These are phyloP conservation scores for Sula dactylatra DNA, from an alignment of 2,113 vertebrate species.

Conservation along the genomic window DNA sequence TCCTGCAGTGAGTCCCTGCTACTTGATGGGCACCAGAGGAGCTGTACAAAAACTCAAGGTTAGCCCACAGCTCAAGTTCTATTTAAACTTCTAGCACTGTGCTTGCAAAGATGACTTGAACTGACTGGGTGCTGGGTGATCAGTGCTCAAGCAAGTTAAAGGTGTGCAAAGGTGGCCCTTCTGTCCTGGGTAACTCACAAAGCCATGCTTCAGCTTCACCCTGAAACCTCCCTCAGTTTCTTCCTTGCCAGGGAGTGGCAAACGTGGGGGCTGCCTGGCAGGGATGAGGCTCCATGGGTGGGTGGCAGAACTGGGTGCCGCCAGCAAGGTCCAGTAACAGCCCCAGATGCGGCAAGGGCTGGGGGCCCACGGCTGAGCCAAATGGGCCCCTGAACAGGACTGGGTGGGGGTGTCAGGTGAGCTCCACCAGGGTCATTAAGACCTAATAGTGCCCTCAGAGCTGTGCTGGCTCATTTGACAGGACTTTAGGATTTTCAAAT, in stretches of 20 bases:
- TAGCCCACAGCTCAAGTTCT: background rate
- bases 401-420: background rate
- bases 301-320: background rate
- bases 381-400: background rate
- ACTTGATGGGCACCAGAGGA: background rate
- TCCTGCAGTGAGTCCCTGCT: background rate
- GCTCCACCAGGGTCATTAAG: background rate
- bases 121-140: background rate
- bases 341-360: accelerated
- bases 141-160: accelerated
- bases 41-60: background rate
- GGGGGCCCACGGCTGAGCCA: background rate
- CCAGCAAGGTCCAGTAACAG: background rate
- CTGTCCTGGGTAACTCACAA: background rate
- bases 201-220: background rate
- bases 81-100: background rate
- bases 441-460: background rate
- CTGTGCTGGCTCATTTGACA: background rate
- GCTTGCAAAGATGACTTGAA: background rate
- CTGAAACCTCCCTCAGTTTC: background rate
- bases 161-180: background rate
- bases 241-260: background rate
- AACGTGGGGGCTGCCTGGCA: background rate
- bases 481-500: background rate
- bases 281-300: background rate